phyloP scores from a whole-genome alignment of 2,113 vertebrate genomes.

The Azemiops feae region DNA sequence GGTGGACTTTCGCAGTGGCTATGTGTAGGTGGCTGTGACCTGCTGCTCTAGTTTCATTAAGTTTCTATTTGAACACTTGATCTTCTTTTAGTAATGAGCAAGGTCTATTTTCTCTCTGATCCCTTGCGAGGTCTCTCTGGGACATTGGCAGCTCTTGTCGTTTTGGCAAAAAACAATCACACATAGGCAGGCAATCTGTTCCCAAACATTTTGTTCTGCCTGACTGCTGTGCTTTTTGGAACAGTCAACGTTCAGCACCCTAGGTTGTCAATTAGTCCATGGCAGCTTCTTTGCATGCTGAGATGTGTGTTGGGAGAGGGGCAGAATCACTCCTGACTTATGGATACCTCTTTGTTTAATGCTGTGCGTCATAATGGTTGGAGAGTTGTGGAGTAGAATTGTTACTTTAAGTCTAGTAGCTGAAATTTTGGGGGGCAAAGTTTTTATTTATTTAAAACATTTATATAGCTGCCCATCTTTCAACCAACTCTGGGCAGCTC shows the following conservation, averaged over 20 bases:
- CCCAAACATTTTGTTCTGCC: background rate
- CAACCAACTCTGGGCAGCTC: background rate
- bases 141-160: background rate
- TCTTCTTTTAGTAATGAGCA: background rate
- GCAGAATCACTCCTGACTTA: background rate
- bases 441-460: too few relatives aligned
- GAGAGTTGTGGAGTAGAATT: background rate
- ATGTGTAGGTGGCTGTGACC: background rate
- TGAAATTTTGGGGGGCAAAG: too few relatives aligned
- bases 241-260: background rate
- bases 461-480: too few relatives aligned
- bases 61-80: slow-evolving; percentile 6
- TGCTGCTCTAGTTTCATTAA: background rate
- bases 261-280: background rate
- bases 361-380: background rate
- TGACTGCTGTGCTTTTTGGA: background rate
- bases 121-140: background rate
- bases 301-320: background rate
- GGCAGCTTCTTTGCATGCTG: background rate
- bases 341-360: background rate
- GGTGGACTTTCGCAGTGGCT: background rate
- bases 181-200: too few relatives aligned
- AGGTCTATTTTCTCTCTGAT: background rate
- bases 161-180: background rate
- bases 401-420: background rate